Percentiles rank a stretch among this genome's conserved stretches.
phyloP scores from a whole-genome alignment of 2,888 invertebrate genomes.

The Dolichomitus sp. region DNA sequence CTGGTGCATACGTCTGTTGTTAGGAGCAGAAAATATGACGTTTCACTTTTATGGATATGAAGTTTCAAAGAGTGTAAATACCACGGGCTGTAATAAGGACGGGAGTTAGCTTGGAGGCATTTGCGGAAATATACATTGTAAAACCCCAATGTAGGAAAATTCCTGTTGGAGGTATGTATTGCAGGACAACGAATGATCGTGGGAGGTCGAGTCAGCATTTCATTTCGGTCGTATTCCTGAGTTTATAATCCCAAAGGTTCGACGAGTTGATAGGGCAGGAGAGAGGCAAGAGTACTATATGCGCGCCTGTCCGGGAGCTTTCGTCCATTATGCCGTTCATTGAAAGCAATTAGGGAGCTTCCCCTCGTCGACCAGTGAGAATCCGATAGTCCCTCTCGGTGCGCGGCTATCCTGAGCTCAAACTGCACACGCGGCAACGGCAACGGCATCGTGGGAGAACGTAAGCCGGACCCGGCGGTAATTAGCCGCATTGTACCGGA shows the following conservation, averaged over 20 bases:
- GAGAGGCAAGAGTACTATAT: not conserved
- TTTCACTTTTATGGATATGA: not conserved
- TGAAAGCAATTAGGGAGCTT: slow-evolving; percentile 71
- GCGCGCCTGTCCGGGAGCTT: slow-evolving; percentile 54
- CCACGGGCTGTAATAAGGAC: not conserved
- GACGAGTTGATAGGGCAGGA: slow-evolving; percentile 44
- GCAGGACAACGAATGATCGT: slow-evolving; percentile 14
- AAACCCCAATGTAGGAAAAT: not conserved
- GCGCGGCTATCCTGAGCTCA: slow-evolving; percentile 60
- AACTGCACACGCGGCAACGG: slow-evolving; percentile 58
- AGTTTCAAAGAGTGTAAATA: not conserved
- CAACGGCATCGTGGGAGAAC: slow-evolving; percentile 61
- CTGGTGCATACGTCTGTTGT: not conserved
- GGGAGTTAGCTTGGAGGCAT: not conserved
- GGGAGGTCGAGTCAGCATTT: slow-evolving; percentile 40
- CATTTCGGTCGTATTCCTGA: slow-evolving; percentile 36
- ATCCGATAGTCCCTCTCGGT: slow-evolving; percentile 66
- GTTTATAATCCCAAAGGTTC: slow-evolving; percentile 61
- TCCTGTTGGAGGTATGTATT: not conserved
- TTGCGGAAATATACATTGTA: not conserved
- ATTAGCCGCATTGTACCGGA: slow-evolving; percentile 71
- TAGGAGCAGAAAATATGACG: not conserved
- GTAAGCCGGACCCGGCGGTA: slow-evolving; percentile 66
- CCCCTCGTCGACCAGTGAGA: slow-evolving; percentile 62
- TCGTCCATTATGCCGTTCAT: slow-evolving; percentile 70